Conservation (phyloP, 2,113 vertebrate species). For the Dipodomys merriami region DNA sequence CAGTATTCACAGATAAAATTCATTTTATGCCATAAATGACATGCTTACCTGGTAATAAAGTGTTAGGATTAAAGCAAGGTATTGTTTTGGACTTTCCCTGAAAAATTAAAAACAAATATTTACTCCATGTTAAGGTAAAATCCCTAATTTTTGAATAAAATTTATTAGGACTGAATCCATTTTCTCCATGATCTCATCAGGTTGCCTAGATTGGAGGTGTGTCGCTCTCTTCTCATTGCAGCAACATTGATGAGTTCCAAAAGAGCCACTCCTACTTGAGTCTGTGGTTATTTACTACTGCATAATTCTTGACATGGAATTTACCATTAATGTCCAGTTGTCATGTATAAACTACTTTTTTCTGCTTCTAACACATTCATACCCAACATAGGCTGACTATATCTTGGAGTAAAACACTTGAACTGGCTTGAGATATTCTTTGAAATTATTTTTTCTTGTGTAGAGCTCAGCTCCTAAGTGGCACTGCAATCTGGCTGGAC, state of each 20-base stretch:
- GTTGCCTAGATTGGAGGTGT: neutral
- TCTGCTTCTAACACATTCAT: neutral
- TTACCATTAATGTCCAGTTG: too few relatives aligned
- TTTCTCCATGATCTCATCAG: neutral
- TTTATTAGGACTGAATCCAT: neutral
- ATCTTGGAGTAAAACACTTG: neutral
- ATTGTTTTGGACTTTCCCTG: conserved; percentile 98
- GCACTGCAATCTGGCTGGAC: neutral
- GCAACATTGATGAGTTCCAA: neutral
- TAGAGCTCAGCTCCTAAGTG: neutral
- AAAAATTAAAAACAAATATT: conserved; percentile 73
- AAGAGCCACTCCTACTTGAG: neutral
- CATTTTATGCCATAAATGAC: neutral
- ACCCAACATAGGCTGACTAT: neutral
- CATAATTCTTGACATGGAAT: neutral
- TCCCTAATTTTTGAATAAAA: conserved; percentile 31
- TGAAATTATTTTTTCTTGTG: neutral
- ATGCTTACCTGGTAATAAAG: conserved; percentile 94
- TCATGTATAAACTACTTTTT: neutral
- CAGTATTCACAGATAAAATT: too few relatives aligned
- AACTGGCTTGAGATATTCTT: neutral
- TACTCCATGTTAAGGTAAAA: conserved; percentile 58
- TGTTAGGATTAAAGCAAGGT: conserved; percentile 98
- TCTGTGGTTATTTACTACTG: neutral
- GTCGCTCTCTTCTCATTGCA: neutral